phyloP scores from a whole-genome alignment of 2,888 invertebrate genomes.

The Neoitamus cyanurus region DNA sequence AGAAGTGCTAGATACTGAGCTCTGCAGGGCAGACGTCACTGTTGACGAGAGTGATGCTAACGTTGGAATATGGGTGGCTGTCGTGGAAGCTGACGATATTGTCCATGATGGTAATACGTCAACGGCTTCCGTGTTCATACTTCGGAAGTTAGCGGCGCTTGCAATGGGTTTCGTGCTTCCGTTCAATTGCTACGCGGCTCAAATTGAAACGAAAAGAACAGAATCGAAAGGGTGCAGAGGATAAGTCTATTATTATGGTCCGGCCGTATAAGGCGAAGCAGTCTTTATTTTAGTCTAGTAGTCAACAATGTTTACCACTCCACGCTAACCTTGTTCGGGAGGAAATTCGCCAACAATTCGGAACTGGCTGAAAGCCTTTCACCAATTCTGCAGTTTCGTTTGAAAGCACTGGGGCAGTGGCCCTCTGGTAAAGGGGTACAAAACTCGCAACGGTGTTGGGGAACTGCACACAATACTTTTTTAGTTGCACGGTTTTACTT shows the following conservation, averaged over 20 bases:
- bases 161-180: neutral
- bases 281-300: neutral
- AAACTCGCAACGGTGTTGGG: neutral
- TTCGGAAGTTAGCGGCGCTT: neutral
- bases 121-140: constrained; percentile 47
- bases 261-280: neutral
- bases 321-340: neutral
- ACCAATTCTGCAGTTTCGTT: neutral
- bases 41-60: neutral
- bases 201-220: constrained; percentile 33
- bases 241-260: neutral
- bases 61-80: neutral
- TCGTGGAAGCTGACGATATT: constrained; percentile 16
- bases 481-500: neutral
- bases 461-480: neutral
- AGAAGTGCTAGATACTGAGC: neutral
- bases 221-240: neutral
- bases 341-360: neutral
- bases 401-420: neutral
- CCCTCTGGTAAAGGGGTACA: neutral
- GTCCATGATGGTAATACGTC: constrained; percentile 39
- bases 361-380: neutral
- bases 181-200: neutral
- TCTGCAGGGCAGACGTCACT: neutral
- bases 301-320: neutral